Percentiles rank a stretch among this genome's conserved stretches.
phyloP scores from a whole-genome alignment of 2,113 vertebrate genomes.

The Dicrurus megarhynchus region DNA sequence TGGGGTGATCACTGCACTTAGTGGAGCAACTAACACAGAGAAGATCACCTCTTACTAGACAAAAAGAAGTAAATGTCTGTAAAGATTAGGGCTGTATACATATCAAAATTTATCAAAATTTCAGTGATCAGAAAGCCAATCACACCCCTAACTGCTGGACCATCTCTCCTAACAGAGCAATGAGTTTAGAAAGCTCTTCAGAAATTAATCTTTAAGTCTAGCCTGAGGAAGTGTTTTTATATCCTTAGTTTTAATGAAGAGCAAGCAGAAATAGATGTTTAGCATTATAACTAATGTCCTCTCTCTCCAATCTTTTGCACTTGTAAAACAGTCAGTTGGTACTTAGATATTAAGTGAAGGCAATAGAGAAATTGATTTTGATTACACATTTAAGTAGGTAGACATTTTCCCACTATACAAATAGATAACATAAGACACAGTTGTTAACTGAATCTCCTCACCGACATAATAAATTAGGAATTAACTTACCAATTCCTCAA shows the following conservation, averaged over 20 bases:
- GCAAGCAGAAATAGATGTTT: not conserved
- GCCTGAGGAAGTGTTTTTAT: not conserved
- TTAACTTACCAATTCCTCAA: not conserved
- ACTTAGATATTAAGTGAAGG: not conserved
- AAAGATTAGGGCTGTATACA: not conserved
- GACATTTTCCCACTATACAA: not conserved
- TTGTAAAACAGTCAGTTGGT: not conserved
- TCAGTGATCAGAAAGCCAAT: not conserved
- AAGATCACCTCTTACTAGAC: not conserved
- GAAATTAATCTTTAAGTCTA: conserved; percentile 11
- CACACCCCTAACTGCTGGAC: not conserved
- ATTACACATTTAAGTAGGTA: not conserved
- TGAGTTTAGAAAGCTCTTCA: not conserved
- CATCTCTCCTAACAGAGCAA: not conserved
- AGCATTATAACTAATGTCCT: not conserved
- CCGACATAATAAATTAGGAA: not conserved
- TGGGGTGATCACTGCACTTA: not conserved
- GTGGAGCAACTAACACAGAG: not conserved
- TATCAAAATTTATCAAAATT: not conserved
- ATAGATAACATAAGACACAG: not conserved
- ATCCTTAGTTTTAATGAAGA: not conserved
- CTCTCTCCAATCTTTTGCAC: not conserved
- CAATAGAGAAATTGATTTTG: not conserved
- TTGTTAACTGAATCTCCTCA: not conserved
- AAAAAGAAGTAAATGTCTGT: not conserved